A percentile compares a stretch with the other conserved stretches of the same genome.
Evolutionary conservation across 1,140 invertebrate genomes (phyloP).

Genomic region (Centruroides sculpturatus): DNA sequence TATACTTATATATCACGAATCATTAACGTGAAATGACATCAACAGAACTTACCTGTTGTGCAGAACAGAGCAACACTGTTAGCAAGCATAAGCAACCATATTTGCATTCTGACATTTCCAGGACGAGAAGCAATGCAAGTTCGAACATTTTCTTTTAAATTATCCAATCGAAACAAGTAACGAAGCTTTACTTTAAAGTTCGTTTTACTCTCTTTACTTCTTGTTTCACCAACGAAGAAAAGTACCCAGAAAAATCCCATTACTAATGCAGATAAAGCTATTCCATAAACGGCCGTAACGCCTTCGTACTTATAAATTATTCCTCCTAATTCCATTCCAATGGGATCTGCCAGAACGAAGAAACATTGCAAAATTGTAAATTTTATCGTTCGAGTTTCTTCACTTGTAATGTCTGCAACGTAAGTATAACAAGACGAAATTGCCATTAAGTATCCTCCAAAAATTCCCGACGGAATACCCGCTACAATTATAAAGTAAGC

Average conservation of each 20-base stretch:
- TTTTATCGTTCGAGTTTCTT: constrained; percentile 4
- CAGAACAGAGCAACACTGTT: constrained; percentile 2
- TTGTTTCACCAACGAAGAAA: constrained; percentile 6
- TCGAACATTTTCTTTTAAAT: constrained; percentile 4
- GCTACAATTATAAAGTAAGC: not conserved
- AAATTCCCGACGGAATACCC: not conserved
- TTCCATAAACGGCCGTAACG: not conserved
- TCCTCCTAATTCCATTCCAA: constrained; percentile 4
- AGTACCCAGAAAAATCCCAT: constrained; percentile 3
- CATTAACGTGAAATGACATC: no score
- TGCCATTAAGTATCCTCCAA: constrained; percentile 4
- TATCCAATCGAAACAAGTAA: constrained; percentile 5
- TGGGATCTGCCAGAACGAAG: constrained; percentile 6
- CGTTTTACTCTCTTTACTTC: not conserved
- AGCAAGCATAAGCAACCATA: constrained; percentile 5
- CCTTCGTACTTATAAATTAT: not conserved
- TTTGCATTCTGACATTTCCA: constrained; percentile 8
- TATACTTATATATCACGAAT: no score
- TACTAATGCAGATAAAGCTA: not conserved
- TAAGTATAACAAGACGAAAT: constrained; percentile 11
- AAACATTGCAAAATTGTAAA: constrained; percentile 8
- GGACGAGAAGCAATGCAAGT: constrained; percentile 2
- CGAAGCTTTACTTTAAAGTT: not conserved
- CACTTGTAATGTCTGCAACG: constrained; percentile 4
- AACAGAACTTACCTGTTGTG: constrained; percentile 6